A percentile compares a stretch with the other conserved stretches of the same genome.
Conservation (phyloP, 2,888 invertebrate species). For the Balanococcus diminutus region DNA sequence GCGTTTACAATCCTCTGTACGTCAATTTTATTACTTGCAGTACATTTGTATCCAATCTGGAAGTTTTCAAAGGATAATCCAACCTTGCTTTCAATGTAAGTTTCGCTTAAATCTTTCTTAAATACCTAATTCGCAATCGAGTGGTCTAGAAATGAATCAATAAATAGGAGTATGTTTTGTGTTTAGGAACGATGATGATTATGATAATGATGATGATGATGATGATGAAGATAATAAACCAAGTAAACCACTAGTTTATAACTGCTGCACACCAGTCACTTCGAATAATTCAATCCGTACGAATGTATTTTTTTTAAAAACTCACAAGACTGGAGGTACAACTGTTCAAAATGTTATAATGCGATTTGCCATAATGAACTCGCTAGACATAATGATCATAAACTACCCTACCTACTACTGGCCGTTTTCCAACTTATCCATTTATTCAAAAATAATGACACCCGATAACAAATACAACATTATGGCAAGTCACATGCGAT, state of each 20-base stretch:
- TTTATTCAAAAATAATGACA: slow-evolving; percentile 55
- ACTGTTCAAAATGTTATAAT: slow-evolving; percentile 59
- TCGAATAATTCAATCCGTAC: neutral
- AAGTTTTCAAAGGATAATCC: no score
- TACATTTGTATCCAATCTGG: no score
- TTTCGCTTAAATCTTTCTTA: no score
- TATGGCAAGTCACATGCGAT: neutral
- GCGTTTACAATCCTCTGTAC: no score
- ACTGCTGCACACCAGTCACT: neutral
- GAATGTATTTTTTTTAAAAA: slow-evolving; percentile 58
- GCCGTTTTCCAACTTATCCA: slow-evolving; percentile 57
- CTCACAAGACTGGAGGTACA: slow-evolving; percentile 59
- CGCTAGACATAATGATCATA: slow-evolving; percentile 58
- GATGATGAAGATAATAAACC: no score
- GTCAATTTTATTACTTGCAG: no score
- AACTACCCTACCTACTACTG: slow-evolving; percentile 58
- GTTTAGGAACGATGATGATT: no score
- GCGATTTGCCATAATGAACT: slow-evolving; percentile 57
- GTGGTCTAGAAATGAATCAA: no score
- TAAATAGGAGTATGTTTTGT: no score
- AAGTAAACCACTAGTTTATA: neutral
- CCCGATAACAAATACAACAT: slow-evolving; percentile 57
- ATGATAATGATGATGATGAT: no score
- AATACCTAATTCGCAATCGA: no score
- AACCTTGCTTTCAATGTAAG: no score